A percentile compares a stretch with the other conserved stretches of the same genome.
Evolutionary conservation across 2,888 invertebrate genomes (phyloP).

Genomic region (Oscheius sp.): DNA sequence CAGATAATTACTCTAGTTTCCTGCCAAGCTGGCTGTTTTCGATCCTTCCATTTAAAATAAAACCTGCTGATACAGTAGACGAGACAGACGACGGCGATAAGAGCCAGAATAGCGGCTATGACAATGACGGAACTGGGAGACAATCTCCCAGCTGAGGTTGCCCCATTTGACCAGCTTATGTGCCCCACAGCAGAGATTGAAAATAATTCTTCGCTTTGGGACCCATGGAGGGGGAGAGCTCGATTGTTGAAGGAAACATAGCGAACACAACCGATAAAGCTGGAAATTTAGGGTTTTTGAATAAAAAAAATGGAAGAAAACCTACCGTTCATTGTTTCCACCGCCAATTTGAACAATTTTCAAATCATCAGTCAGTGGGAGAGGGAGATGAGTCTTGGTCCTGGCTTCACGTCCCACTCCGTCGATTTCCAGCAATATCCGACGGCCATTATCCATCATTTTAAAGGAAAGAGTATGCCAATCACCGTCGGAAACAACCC

Average conservation of each 20-base stretch:
- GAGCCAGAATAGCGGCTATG: constrained; percentile 17
- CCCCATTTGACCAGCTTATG: not conserved
- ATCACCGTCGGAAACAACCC: constrained; percentile 11
- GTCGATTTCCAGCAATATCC: constrained; percentile 47
- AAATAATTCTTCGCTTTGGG: constrained; percentile 2
- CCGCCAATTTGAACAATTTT: constrained; percentile 25
- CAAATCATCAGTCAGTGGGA: not conserved
- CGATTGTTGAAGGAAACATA: constrained; percentile 13
- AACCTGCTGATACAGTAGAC: constrained; percentile 9
- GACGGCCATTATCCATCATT: constrained; percentile 19
- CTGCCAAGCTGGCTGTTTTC: constrained; percentile 18
- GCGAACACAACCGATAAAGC: constrained; percentile 22
- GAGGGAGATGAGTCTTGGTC: constrained; percentile 15
- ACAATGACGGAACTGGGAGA: not conserved
- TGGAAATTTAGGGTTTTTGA: not conserved
- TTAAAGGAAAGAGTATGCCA: constrained; percentile 26
- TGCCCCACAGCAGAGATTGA: constrained; percentile 11
- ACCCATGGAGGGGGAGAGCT: not conserved
- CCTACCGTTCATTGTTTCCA: constrained; percentile 5
- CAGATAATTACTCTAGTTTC: not conserved
- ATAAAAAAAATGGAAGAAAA: not conserved
- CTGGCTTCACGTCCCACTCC: constrained; percentile 52
- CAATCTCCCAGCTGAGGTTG: not conserved
- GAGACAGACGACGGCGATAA: not conserved
- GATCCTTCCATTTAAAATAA: constrained; percentile 25